These are phyloP conservation scores for Lindbergichthys nudifrons DNA, from an alignment of 2,797 vertebrate species.

Conservation along the genomic window DNA sequence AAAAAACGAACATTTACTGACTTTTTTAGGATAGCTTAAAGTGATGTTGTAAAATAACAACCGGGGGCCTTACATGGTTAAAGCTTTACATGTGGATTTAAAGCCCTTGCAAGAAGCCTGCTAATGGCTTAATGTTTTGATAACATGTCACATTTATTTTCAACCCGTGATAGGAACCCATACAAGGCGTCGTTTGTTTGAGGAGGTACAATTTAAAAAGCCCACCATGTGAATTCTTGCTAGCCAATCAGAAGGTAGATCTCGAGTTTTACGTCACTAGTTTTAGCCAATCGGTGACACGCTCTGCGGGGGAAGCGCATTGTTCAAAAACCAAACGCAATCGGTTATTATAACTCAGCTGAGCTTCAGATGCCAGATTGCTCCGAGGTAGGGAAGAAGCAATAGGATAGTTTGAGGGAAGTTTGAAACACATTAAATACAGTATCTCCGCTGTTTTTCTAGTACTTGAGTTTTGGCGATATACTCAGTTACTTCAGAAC, in stretches of 20 bases:
- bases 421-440: rapidly evolving
- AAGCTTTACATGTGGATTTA: background rate
- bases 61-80: no score
- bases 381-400: background rate
- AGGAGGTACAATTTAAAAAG: background rate
- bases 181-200: slow-evolving; percentile 29
- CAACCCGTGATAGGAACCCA: slow-evolving; percentile 30
- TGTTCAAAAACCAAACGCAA: slow-evolving; percentile 69
- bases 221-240: no score
- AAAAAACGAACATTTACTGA: no score
- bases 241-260: no score
- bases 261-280: background rate
- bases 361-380: background rate
- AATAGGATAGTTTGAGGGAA: background rate
- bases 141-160: background rate
- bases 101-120: background rate
- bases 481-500: rapidly evolving
- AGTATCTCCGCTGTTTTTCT: rapidly evolving
- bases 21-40: no score
- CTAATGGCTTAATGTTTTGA: background rate
- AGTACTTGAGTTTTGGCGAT: background rate
- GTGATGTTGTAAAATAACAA: no score
- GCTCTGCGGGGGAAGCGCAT: slow-evolving; percentile 49
- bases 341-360: slow-evolving; percentile 7
- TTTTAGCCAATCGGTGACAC: slow-evolving; percentile 54